Conservation (phyloP, 2,113 vertebrate species). For the Chauna torquata region DNA sequence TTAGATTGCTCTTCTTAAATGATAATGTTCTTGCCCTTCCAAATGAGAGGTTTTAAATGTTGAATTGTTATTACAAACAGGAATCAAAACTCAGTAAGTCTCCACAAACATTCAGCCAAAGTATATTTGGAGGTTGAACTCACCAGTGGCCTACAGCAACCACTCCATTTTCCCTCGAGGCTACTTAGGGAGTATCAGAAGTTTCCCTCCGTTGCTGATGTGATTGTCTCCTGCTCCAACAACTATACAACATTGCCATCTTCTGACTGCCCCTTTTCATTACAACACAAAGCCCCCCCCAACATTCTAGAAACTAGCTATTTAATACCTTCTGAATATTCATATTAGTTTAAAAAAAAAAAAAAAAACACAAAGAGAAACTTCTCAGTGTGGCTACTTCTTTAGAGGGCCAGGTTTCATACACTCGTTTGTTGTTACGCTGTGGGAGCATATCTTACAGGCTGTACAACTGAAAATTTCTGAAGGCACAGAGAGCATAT, state of each 20-base stretch:
- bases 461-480: fast-evolving
- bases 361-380: neutral
- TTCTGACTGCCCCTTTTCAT: neutral
- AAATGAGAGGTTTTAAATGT: neutral
- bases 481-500: neutral
- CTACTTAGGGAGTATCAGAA: neutral
- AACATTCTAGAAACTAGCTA: neutral
- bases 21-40: neutral
- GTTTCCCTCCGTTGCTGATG: neutral
- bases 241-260: slow-evolving; percentile 53
- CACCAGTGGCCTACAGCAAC: neutral
- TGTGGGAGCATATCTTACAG: neutral
- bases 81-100: neutral
- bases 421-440: neutral
- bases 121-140: neutral
- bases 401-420: neutral
- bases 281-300: neutral
- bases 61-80: neutral
- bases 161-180: neutral
- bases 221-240: fast-evolving
- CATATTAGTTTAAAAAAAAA: neutral
- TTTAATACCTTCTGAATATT: neutral
- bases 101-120: neutral
- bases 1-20: slow-evolving; percentile 8
- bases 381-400: neutral